phyloP scores from a whole-genome alignment of 2,797 vertebrate genomes.

The Todus mexicanus region DNA sequence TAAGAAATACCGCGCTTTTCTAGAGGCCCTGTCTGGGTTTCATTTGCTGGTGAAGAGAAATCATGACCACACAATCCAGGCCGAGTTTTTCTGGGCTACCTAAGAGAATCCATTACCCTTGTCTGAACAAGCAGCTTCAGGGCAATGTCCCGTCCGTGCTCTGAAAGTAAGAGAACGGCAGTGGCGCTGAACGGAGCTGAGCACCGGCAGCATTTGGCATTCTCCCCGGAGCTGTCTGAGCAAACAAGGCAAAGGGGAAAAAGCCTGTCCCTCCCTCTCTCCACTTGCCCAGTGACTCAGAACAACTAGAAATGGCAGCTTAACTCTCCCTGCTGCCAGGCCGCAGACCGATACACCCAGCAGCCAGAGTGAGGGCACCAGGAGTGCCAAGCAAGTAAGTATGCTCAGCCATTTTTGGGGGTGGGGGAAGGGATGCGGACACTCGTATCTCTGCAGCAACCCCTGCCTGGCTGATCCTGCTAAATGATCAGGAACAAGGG shows the following conservation, averaged over 20 bases:
- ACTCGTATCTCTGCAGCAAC: not conserved
- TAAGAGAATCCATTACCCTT: not conserved
- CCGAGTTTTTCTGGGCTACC: not conserved
- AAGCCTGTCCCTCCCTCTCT: conserved; percentile 15
- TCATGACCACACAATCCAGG: not conserved
- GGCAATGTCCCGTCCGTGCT: not conserved
- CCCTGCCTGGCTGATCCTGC: not conserved
- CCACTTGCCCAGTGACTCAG: conserved; percentile 51
- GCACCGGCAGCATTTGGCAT: conserved; percentile 32
- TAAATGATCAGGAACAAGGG: not conserved
- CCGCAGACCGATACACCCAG: not conserved
- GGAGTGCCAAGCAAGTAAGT: conserved; percentile 13
- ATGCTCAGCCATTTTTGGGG: not conserved
- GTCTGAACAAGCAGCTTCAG: conserved; percentile 20
- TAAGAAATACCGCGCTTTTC: not conserved
- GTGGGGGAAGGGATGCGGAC: conserved; percentile 3
- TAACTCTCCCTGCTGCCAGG: conserved; percentile 1
- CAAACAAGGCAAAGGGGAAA: conserved; percentile 55
- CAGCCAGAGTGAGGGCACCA: not conserved
- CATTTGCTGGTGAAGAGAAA: not conserved
- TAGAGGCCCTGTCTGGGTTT: not conserved
- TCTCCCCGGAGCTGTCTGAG: conserved; percentile 35
- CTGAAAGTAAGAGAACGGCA: conserved; percentile 42
- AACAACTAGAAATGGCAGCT: conserved; percentile 56
- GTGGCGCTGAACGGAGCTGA: not conserved